Evolutionary conservation across 2,113 vertebrate species (phyloP), one percentile per base, ranked within the genome.

Genomic region (Rousettus leschenaultii): DNA sequence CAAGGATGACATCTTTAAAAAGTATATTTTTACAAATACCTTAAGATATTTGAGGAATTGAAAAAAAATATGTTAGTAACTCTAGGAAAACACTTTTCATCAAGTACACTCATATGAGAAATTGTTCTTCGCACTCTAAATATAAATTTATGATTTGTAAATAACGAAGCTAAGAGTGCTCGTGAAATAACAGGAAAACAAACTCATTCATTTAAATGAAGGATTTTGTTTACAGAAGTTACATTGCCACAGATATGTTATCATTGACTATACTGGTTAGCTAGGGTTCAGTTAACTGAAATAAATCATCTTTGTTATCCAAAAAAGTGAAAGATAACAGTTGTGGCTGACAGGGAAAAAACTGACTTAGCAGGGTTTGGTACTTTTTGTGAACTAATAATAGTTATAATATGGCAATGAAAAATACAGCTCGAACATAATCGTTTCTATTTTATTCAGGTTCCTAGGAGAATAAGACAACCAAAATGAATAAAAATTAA

Each of bases 161-260:
- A 84, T 87, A 85, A 96, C 86, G 35, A 86, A 63, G 24, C 11
- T 95, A 89, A 51, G 14, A 86, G 24, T 40, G 10, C 7, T 45
- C 21, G 2, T 80, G 77, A 94, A 92, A 87, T 78, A 87, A 78
- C 26, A 70, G 65, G 35, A 90, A 68, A 89, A 85, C 33, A 87
- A 75, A 65, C 28, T 89, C 79, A 90, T 85, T 95, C 26, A 66
- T 95, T 96, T 94, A 83, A 86, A 71, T 94, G 75, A 87, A 80
- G 18, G 1, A 87, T 86, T 96, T 87, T 96, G 45, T 94, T 96
- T 95, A 53, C 30, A 92, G 66, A 38, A 73, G 78, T 65, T 77
- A 84, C 30, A 43, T 65, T 94, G 80, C 33, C 38, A 35, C 40
- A 33, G 51, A 78, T 78, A 33, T 43, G 86, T 78, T 91, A 63